These are phyloP conservation scores for cattle (Bos taurus) DNA, from an alignment of 2,113 vertebrate species.

Conservation along the genomic window DNA sequence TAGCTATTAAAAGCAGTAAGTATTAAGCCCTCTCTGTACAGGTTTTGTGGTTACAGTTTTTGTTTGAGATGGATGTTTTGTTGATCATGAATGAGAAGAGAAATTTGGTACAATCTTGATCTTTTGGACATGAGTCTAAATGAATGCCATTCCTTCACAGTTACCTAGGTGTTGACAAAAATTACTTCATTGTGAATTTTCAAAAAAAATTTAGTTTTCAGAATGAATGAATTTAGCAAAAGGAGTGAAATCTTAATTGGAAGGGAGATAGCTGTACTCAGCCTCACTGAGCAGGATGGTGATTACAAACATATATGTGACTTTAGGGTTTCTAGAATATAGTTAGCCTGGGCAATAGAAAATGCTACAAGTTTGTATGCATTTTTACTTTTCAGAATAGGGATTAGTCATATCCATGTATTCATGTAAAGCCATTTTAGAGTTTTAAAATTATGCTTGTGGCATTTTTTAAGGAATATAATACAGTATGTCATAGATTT, in stretches of 20 bases:
- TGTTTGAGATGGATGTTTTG: neutral
- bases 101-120: neutral
- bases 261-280: neutral
- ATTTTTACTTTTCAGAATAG: neutral
- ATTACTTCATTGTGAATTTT: constrained; percentile 14
- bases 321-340: neutral
- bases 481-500: neutral
- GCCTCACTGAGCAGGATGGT: neutral
- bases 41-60: neutral
- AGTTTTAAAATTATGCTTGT: neutral
- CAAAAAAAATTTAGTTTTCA: neutral
- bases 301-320: neutral
- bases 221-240: neutral
- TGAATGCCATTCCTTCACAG: neutral
- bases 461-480: neutral
- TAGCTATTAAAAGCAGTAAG: neutral
- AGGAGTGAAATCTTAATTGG: neutral
- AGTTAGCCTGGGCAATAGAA: neutral
- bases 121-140: constrained; percentile 19
- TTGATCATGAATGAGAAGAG: neutral
- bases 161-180: neutral
- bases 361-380: neutral
- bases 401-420: neutral
- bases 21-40: neutral
- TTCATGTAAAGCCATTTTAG: neutral